Base-by-base conservation (phyloP, 2,888 invertebrate genomes). In the Parnassius glacialis region DNA sequence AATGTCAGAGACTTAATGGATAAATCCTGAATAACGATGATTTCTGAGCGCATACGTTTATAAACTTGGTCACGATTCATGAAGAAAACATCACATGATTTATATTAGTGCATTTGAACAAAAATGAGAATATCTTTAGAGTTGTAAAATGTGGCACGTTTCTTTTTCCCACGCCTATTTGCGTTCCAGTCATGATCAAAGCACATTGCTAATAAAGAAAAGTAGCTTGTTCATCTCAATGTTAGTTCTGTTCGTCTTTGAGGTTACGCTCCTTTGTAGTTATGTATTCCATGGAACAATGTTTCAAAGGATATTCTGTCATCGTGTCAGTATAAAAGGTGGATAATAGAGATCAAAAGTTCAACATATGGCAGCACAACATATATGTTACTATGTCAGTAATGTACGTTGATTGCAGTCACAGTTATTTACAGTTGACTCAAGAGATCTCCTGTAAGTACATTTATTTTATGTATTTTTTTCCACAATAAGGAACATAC, bases 351-450 rank as follows among this genome's bases (percentile, higher is more conserved):
- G 45, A 59, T 59, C 51, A 52, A 62, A 58, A 52, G 51, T 41
- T 47, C 34, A n/a, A 51, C 25, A 51, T 10, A 61, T 43, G 50
- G 10, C 25, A 34, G 20, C 10, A 13, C 42, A 12, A 25, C 43
- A 59, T 62, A 54, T 62, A 62, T 51, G 58, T 62, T 59, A 59
- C 62, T 62, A 52, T 62, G 62, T 54, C 54, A 58, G 44, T 11
- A 25, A 20, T 10, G 10, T 52, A 16, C n/a, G 10, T 47, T 34
- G 34, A 34, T 7, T 34, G 7, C 34, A 34, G 34, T 34, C 34
- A 34, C 34, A 34, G 5, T 34, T 7, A 34, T 34, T 5, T 34
- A 34, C 7, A 34, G 5, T 34, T 34, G 0, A 34, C 34, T 34
- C 34, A 5, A 7, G 34, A 34, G 34, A 34, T 34, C 34, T 7